Evolutionary conservation across 64 coral and sea anemone genomes (phyloP), one percentile per base, ranked within the genome.

Genomic region (Montipora capricornis): DNA sequence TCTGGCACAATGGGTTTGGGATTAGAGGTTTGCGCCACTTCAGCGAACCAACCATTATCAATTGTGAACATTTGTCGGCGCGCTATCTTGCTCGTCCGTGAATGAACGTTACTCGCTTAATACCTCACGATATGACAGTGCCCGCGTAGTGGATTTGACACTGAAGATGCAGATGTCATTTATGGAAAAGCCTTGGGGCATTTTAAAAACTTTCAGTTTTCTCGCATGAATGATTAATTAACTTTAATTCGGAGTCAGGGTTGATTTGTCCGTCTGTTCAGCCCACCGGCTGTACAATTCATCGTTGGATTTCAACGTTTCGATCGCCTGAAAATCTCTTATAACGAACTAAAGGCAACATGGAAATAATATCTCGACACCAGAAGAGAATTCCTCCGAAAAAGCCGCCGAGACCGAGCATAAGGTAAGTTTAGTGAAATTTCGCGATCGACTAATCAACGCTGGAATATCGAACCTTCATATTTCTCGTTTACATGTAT

Each of bases 371-470:
- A 5, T 11, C 17, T 4, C 45, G 2, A 47, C 24, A 71, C 3
- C 44, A 70, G 44, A 73, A 15, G 19, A 86, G 3, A 73, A 50
- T 8, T 12, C 46, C 82, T 73, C 82, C 82, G 4, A 69, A 17
- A 51, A 86, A 86, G 48, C 82, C 82, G 71, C 82, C 82, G 8
- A 86, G 82, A 73, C 82, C 82, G 3, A 86, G 82, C 50, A 86
- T 47, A 86, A 73, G 61, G 82, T 86, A 22, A 73, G 82, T 86
- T 16, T 84, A 20, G 6, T 57, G 15, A 61, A 84, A 84, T 84
- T 68, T 84, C 61, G 61, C 81, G 44, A 84, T 37, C 64, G 81
- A 69, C 19, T 86, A 64, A 50, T 7, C 82, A 37, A 37, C 37
- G 37, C 37, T 37, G 37, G 37, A 37, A 37, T 37, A 37, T 37